A percentile compares a stretch with the other conserved stretches of the same genome.
Conservation (phyloP, 1,140 invertebrate genomes). For the Drosophila burlai region DNA sequence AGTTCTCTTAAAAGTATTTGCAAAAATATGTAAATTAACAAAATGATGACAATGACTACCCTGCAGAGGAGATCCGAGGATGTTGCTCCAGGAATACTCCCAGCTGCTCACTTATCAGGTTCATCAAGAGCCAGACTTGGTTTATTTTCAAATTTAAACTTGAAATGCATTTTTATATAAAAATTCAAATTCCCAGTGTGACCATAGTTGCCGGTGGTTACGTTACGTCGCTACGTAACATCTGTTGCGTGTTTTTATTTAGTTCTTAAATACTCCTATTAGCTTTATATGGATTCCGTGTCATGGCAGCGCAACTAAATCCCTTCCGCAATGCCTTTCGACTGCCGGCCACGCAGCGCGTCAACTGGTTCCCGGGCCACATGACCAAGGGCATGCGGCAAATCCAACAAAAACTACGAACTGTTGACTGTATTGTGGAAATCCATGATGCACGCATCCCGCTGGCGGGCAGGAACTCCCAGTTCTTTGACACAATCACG, state of each 20-base stretch:
- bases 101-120: too few relatives aligned
- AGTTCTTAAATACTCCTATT: not conserved
- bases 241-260: conserved; percentile 3
- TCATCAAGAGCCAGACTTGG: too few relatives aligned
- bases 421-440: conserved; percentile 97
- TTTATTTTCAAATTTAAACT: not conserved
- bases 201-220: conserved; percentile 7
- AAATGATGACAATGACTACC: conserved; percentile 2
- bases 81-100: conserved; percentile 91
- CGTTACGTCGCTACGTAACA: conserved; percentile 31
- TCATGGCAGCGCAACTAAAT: conserved; percentile 42
- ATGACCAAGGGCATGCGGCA: conserved; percentile 95
- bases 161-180: not conserved
- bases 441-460: conserved; percentile 97
- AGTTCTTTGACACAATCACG: conserved; percentile 91
- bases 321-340: conserved; percentile 88
- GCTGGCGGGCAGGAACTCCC: conserved; percentile 92
- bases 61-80: conserved; percentile 49
- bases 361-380: conserved; percentile 96
- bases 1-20: not conserved
- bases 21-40: conserved; percentile 13
- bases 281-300: conserved; percentile 3
- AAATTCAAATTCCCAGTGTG: conserved; percentile 24
- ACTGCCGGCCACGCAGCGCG: conserved; percentile 87
- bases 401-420: conserved; percentile 94